These are phyloP conservation scores for Otolemur crassicaudatus DNA, from an alignment of 2,797 vertebrate genomes.

Conservation along the genomic window DNA sequence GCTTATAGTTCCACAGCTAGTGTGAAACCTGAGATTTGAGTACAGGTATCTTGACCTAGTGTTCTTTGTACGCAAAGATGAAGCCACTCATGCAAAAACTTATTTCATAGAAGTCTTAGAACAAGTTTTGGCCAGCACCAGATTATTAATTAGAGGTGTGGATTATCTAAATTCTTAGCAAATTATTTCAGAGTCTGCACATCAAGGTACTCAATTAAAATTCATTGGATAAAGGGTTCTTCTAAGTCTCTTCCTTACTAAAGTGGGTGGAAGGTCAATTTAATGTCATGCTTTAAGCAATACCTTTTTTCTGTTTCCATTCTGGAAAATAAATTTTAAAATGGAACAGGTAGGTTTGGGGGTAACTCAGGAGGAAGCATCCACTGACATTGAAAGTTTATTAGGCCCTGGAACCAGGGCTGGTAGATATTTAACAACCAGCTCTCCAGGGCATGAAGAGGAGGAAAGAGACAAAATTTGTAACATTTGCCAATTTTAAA, in stretches of 20 bases:
- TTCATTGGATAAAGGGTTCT: background rate
- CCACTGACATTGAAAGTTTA: background rate
- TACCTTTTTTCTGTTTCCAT: background rate
- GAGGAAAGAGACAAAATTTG: background rate
- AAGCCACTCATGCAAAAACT: background rate
- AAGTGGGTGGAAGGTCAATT: background rate
- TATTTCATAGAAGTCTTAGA: background rate
- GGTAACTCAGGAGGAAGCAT: background rate
- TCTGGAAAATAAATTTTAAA: slow-evolving; percentile 8
- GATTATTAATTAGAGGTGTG: background rate
- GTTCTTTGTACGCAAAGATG: background rate
- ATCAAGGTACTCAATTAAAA: background rate
- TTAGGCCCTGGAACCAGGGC: background rate
- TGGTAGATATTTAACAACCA: background rate
- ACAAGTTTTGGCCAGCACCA: background rate
- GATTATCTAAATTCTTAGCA: slow-evolving; percentile 21
- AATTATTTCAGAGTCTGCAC: background rate
- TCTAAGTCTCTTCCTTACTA: background rate
- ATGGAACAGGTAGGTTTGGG: background rate
- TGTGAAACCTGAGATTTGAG: background rate
- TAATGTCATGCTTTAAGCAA: background rate
- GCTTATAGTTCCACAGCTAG: background rate
- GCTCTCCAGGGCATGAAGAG: background rate
- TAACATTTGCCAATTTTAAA: background rate
- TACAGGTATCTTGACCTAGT: slow-evolving; percentile 10